These are phyloP conservation scores for Eueremaeus valkanovi DNA, from an alignment of 2,888 invertebrate species.

Conservation along the genomic window DNA sequence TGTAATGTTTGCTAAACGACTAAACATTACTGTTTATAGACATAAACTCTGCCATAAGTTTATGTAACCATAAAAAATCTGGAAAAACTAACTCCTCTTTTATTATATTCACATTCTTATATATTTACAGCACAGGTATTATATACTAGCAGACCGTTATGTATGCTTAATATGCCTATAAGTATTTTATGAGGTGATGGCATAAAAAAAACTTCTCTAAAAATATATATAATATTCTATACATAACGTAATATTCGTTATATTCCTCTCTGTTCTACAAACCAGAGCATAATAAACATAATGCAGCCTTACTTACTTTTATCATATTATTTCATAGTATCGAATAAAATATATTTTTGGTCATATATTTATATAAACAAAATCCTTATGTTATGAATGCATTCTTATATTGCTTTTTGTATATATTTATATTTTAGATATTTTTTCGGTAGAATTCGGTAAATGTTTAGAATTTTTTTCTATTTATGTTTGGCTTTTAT, in stretches of 20 bases:
- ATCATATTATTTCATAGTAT: not conserved
- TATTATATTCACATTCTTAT: not conserved
- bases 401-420: not conserved
- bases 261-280: not conserved
- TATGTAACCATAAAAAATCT: slow-evolving; percentile 15
- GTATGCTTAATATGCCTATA: not conserved
- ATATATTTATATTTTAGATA: not conserved
- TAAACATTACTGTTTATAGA: slow-evolving; percentile 13
- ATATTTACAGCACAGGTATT: not conserved
- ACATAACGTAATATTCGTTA: not conserved
- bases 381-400: not conserved
- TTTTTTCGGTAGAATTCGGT: not conserved
- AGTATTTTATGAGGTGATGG: slow-evolving; percentile 12
- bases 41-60: slow-evolving; percentile 4
- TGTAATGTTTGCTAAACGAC: not conserved
- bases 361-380: not conserved
- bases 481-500: not conserved
- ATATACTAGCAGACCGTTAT: not conserved
- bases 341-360: not conserved
- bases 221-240: not conserved
- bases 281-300: slow-evolving; percentile 24
- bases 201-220: not conserved
- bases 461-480: not conserved
- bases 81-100: not conserved
- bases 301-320: slow-evolving; percentile 29